Percentiles rank a stretch among this genome's conserved stretches.
Evolutionary conservation across 2,797 vertebrate genomes (phyloP).

Genomic region (Brachyalestes nurse): DNA sequence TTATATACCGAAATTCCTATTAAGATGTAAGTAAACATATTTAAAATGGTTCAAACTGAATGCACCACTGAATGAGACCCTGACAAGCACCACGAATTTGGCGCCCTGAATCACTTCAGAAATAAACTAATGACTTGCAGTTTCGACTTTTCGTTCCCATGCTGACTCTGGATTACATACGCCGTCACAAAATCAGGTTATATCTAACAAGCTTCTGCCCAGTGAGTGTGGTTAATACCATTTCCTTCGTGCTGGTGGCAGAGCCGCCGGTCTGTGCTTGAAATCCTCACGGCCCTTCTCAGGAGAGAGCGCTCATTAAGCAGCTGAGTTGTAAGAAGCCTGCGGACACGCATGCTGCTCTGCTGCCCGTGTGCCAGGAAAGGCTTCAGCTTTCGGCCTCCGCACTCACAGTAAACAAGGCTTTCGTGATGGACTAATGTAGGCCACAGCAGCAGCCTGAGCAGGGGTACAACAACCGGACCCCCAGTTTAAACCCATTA

Average conservation of each 20-base stretch:
- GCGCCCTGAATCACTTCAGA: not conserved
- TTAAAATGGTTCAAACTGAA: not conserved
- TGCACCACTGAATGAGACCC: not conserved
- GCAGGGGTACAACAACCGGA: not conserved
- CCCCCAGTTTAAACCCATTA: too few species aligned
- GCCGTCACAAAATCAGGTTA: slow-evolving; percentile 23
- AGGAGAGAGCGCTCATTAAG: slow-evolving; percentile 76
- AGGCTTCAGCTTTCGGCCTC: slow-evolving; percentile 53
- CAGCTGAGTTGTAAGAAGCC: slow-evolving; percentile 80
- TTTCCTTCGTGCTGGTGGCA: slow-evolving; percentile 41
- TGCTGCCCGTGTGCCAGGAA: slow-evolving; percentile 74
- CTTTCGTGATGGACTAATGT: slow-evolving; percentile 16
- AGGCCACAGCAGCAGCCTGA: slow-evolving; percentile 18
- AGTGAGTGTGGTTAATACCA: slow-evolving; percentile 44
- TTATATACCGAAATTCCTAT: too few species aligned
- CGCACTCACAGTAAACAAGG: slow-evolving; percentile 1
- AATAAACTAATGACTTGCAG: slow-evolving; percentile 6
- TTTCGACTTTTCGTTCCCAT: slow-evolving; percentile 20
- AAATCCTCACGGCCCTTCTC: slow-evolving; percentile 62
- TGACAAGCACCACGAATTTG: not conserved
- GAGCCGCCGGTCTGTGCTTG: slow-evolving; percentile 29
- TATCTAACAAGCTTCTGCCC: slow-evolving; percentile 20
- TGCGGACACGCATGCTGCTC: slow-evolving; percentile 77
- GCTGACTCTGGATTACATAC: slow-evolving; percentile 26
- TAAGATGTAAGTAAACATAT: not conserved